Evolutionary conservation across 2,113 vertebrate species (phyloP).

Genomic region (Chaenogobius annularis): DNA sequence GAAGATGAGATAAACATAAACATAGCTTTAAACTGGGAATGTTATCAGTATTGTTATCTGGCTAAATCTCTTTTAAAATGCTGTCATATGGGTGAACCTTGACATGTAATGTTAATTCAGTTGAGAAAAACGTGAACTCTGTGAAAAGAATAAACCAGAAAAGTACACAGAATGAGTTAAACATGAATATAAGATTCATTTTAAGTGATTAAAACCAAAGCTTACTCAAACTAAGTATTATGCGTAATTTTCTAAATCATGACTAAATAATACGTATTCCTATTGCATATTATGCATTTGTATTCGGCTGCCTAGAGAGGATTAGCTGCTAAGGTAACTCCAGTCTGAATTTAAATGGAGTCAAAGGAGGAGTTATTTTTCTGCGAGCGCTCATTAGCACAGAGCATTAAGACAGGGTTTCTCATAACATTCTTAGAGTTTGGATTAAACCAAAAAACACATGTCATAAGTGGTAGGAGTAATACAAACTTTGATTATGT

Average conservation of each 20-base stretch:
- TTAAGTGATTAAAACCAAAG: no score
- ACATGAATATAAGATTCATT: no score
- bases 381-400: conserved; percentile 50
- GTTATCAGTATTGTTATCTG: background rate
- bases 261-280: no score
- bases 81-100: background rate
- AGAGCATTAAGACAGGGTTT: conserved; percentile 24
- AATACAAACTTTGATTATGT: no score
- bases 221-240: no score
- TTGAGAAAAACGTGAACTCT: no score
- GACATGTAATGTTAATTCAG: no score
- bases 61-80: background rate
- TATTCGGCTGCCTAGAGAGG: conserved; percentile 56
- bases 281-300: background rate
- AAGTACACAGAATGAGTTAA: no score
- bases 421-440: conserved; percentile 20
- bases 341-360: conserved; percentile 50
- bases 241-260: no score
- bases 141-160: background rate
- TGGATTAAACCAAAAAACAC: conserved; percentile 25
- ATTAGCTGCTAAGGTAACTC: conserved; percentile 65
- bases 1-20: background rate
- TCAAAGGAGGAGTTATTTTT: conserved; percentile 39
- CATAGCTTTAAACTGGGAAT: background rate
- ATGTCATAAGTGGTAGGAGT: no score